Conservation (phyloP, 2,113 vertebrate genomes). For the Garra rufa region DNA sequence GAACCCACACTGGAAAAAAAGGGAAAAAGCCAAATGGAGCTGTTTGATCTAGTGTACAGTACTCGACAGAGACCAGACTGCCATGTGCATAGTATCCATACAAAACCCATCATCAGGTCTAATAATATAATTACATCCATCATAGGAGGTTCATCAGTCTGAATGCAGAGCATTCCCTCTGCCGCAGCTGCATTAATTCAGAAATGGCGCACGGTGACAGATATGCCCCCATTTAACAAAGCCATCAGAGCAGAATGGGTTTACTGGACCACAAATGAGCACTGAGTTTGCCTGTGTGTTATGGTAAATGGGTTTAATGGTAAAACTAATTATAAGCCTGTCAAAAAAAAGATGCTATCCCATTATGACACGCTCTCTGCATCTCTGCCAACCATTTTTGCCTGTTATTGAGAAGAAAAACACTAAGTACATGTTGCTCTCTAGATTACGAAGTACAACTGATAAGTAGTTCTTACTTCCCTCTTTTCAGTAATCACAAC, state of each 20-base stretch:
- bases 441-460: neutral
- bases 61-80: slow-evolving; percentile 14
- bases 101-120: slow-evolving; percentile 50
- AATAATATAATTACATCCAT: slow-evolving; percentile 57
- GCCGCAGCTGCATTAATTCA: slow-evolving; percentile 28
- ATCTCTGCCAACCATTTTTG: neutral
- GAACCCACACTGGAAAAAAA: neutral
- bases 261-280: slow-evolving; percentile 36
- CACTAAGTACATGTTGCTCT: slow-evolving; percentile 23
- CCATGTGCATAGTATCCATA: slow-evolving; percentile 25
- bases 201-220: neutral
- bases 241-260: slow-evolving; percentile 14
- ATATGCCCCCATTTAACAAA: slow-evolving; percentile 29
- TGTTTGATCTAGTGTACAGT: neutral
- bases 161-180: neutral
- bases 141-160: slow-evolving; percentile 37
- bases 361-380: slow-evolving; percentile 5
- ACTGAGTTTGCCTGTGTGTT: neutral
- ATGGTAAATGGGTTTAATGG: slow-evolving; percentile 22
- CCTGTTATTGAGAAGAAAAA: neutral
- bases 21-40: slow-evolving; percentile 19
- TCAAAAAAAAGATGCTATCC: slow-evolving; percentile 22
- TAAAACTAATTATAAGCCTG: slow-evolving; percentile 28
- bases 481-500: slow-evolving; percentile 12
- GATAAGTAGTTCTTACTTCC: slow-evolving; percentile 17